These are phyloP conservation scores for Portunus trituberculatus DNA, from an alignment of 1,140 invertebrate species.

Conservation along the genomic window DNA sequence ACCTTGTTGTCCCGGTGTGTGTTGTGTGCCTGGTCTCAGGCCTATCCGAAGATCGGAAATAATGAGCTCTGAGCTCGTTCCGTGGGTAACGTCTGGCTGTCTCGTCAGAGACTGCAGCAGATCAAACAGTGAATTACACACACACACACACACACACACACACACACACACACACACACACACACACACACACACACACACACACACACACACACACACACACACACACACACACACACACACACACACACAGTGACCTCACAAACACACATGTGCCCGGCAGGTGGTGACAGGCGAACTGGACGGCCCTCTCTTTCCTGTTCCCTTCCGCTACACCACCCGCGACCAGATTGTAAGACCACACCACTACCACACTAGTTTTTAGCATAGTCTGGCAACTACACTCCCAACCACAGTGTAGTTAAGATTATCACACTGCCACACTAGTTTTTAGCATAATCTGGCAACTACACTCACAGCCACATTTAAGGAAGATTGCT, in stretches of 20 bases:
- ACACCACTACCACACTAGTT: neutral
- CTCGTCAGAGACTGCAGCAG: too few species aligned
- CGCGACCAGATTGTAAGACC: slow-evolving; percentile 67
- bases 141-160: neutral
- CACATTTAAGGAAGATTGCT: neutral
- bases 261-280: neutral
- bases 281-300: slow-evolving; percentile 64
- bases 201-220: too few species aligned
- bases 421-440: neutral
- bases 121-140: neutral
- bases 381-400: too few species aligned
- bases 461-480: neutral
- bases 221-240: neutral
- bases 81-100: too few species aligned
- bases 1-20: too few species aligned
- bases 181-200: too few species aligned
- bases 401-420: too few species aligned
- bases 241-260: neutral
- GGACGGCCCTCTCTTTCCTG: slow-evolving; percentile 67
- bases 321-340: slow-evolving; percentile 53
- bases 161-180: neutral
- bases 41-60: too few species aligned
- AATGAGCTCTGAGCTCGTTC: too few species aligned
- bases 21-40: too few species aligned
- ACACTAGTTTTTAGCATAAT: neutral